Conservation (phyloP, 2,797 vertebrate genomes). For the Aselliscus stoliczkanus region DNA sequence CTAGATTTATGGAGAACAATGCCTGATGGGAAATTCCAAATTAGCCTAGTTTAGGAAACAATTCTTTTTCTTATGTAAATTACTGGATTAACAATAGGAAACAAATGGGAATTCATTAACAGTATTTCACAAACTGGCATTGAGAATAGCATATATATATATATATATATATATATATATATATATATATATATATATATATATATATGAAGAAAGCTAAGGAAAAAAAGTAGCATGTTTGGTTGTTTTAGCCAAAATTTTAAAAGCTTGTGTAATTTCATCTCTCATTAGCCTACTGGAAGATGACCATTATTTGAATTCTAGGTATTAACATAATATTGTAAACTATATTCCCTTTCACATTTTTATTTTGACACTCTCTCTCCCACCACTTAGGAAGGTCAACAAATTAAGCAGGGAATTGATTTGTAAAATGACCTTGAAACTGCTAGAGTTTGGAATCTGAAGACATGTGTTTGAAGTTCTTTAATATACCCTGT, state of each 20-base stretch:
- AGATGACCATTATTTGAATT: not conserved
- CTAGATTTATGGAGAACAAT: not conserved
- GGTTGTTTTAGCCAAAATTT: not conserved
- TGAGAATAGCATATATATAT: not conserved
- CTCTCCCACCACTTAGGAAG: not conserved
- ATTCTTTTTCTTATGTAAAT: not conserved
- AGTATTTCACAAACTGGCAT: not conserved
- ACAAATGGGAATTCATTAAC: not conserved
- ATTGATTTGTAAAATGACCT: not conserved
- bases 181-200: not conserved
- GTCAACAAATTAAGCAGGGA: not conserved
- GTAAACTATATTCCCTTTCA: not conserved
- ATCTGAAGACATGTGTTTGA: not conserved
- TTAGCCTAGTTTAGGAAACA: not conserved
- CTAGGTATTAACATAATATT: not conserved
- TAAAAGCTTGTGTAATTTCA: not conserved
- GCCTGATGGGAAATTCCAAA: not conserved
- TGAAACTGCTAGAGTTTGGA: not conserved
- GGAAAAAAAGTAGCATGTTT: not conserved
- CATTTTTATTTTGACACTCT: not conserved
- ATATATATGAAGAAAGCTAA: not conserved
- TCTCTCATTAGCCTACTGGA: not conserved
- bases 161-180: not conserved
- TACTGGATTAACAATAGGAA: not conserved
- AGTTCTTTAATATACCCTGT: not conserved